These are phyloP conservation scores for Phyllopteryx taeniolatus DNA, from an alignment of 2,113 vertebrate genomes.

Conservation along the genomic window DNA sequence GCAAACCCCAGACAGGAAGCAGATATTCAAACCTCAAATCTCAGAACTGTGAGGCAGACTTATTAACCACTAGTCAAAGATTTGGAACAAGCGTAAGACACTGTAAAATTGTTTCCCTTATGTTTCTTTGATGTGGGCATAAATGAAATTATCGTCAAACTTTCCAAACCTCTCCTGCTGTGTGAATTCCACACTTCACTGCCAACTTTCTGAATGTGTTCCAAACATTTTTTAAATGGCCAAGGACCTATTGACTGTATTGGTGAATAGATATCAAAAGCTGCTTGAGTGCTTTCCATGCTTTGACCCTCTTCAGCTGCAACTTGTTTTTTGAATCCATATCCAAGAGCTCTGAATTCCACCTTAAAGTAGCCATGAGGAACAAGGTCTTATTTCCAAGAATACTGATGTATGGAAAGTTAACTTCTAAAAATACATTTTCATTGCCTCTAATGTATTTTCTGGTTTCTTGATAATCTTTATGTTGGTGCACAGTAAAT, in stretches of 20 bases:
- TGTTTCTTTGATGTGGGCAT: too few species aligned
- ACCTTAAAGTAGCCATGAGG: not conserved
- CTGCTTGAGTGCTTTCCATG: not conserved
- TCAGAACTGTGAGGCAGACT: too few species aligned
- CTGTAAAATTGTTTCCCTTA: too few species aligned
- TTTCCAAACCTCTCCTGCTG: not conserved
- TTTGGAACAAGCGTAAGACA: too few species aligned
- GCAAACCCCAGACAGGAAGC: too few species aligned
- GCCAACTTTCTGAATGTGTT: slow-evolving; percentile 1
- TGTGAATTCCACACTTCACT: not conserved
- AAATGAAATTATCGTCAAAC: not conserved
- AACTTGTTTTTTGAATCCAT: not conserved
- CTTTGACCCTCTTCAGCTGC: not conserved
- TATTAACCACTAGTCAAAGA: too few species aligned
- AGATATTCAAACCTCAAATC: too few species aligned
- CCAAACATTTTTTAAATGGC: not conserved
- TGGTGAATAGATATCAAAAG: not conserved
- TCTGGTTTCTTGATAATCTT: not conserved
- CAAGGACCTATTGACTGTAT: not conserved
- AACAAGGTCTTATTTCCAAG: not conserved
- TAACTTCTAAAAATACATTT: not conserved
- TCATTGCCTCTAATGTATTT: not conserved
- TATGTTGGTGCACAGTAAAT: not conserved
- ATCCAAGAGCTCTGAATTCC: not conserved
- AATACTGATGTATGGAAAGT: not conserved